Evolutionary conservation across 2,113 vertebrate genomes (phyloP).

Genomic region (Craseonycteris thonglongyai): DNA sequence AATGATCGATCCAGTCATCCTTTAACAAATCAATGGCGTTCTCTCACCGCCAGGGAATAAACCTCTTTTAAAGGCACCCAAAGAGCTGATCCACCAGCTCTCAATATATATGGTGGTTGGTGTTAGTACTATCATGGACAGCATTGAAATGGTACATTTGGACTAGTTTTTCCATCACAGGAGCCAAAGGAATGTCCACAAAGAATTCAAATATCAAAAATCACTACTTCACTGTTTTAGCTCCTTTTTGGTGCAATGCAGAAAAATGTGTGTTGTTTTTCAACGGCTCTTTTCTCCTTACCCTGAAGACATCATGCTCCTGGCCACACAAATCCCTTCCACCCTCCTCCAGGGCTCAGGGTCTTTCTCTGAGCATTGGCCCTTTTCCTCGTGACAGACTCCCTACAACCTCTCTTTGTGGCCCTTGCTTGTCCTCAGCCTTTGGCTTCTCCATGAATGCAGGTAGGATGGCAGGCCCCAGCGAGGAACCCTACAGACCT

Average conservation of each 20-base stretch:
- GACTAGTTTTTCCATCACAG: not conserved
- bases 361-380: not conserved
- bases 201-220: not conserved
- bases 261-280: not conserved
- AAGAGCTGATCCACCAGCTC: not conserved
- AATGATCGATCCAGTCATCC: not conserved
- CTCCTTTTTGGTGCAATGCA: not conserved
- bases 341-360: accelerated
- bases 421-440: not conserved
- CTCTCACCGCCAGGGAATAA: not conserved
- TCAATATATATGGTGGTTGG: too few species aligned
- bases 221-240: not conserved
- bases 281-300: not conserved
- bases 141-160: not conserved
- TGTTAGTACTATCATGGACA: not conserved
- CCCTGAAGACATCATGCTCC: accelerated
- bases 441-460: not conserved
- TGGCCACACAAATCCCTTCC: not conserved
- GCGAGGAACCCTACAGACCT: accelerated
- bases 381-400: not conserved
- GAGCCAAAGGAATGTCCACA: not conserved
- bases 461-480: not conserved
- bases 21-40: not conserved
- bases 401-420: not conserved
- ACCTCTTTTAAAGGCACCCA: not conserved